Conservation (phyloP, 2,797 vertebrate genomes). For the Alectoris magna region DNA sequence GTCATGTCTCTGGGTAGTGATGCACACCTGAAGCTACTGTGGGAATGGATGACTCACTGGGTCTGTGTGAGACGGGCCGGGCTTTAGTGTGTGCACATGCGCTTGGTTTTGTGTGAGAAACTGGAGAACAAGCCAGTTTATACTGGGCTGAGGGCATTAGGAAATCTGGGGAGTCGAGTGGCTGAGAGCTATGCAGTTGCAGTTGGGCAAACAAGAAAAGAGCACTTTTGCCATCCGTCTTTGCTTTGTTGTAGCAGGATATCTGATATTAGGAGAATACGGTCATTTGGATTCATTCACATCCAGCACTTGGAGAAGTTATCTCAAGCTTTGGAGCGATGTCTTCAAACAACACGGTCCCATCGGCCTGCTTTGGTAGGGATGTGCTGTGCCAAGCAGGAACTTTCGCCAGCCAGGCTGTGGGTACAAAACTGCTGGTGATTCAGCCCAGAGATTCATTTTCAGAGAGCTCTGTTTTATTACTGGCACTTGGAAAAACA, state of each 20-base stretch:
- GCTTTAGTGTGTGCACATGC: not conserved
- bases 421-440: not conserved
- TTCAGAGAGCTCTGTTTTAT: constrained; percentile 16
- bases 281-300: not conserved
- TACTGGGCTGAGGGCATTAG: not conserved
- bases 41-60: not conserved
- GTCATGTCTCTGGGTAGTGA: not conserved
- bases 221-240: not conserved
- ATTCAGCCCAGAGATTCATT: not conserved
- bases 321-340: not conserved
- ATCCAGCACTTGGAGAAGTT: not conserved
- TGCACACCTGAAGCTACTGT: not conserved
- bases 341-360: not conserved
- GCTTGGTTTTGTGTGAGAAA: not conserved
- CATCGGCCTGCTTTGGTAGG: not conserved
- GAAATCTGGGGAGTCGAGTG: not conserved
- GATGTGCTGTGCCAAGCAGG: not conserved
- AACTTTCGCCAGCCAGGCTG: not conserved
- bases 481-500: not conserved
- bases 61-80: not conserved
- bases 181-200: not conserved
- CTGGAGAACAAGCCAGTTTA: not conserved
- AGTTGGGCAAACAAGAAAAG: not conserved
- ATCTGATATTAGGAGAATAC: not conserved
- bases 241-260: not conserved